Evolutionary conservation across 2,888 invertebrate genomes (phyloP).

Genomic region (Heteromurus nitidus): DNA sequence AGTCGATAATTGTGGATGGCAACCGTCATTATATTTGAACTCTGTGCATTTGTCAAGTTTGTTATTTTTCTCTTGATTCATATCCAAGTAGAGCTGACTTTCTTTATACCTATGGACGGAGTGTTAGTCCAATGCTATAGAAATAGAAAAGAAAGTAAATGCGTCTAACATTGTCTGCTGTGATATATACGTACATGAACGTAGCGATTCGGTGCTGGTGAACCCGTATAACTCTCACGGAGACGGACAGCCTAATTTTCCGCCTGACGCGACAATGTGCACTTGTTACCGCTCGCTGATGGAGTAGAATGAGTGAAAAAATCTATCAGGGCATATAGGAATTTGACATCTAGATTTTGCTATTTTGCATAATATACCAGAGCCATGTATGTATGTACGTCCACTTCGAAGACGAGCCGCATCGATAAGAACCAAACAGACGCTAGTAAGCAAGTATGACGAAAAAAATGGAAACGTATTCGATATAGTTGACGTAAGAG

Average conservation of each 20-base stretch:
- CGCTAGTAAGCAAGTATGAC: neutral
- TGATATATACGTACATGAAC: neutral
- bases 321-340: no score
- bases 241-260: conserved; percentile 54
- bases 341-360: no score
- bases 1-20: no score
- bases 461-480: conserved; percentile 23
- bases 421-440: neutral
- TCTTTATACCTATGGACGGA: no score
- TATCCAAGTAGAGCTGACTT: no score
- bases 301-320: no score
- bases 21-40: no score
- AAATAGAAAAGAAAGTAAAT: no score
- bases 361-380: conserved; percentile 9
- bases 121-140: no score
- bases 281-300: conserved; percentile 43
- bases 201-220: conserved; percentile 47
- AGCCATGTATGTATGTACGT: neutral
- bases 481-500: conserved; percentile 13
- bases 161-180: no score
- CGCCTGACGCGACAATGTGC: conserved; percentile 40
- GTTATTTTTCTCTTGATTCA: conserved; percentile 18
- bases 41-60: conserved; percentile 34
- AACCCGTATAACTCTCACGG: conserved; percentile 58
- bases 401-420: neutral